Evolutionary conservation across 2,797 vertebrate genomes (phyloP).

Genomic region (Trachops cirrhosus): DNA sequence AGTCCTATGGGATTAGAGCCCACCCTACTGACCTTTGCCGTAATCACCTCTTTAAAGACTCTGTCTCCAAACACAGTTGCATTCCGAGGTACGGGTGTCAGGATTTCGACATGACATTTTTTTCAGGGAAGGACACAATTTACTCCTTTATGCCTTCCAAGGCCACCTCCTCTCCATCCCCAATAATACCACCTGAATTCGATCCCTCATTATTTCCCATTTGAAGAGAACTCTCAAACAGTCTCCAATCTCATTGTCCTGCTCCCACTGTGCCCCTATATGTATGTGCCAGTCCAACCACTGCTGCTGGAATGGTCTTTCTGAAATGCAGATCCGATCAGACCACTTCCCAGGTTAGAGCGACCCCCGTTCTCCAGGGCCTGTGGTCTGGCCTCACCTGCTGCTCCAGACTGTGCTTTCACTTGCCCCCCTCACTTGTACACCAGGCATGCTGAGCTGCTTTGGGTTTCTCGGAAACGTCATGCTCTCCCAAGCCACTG

Average conservation of each 20-base stretch:
- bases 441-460: neutral
- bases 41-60: neutral
- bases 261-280: neutral
- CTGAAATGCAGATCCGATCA: neutral
- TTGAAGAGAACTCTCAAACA: neutral
- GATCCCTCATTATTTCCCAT: neutral
- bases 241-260: neutral
- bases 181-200: neutral
- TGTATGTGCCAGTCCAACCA: neutral
- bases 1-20: neutral
- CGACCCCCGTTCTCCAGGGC: neutral
- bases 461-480: neutral
- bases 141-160: neutral
- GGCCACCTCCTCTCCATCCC: neutral
- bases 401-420: neutral
- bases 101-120: neutral
- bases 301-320: neutral
- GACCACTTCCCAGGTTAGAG: neutral
- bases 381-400: neutral
- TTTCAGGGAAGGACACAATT: neutral
- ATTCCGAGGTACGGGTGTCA: neutral
- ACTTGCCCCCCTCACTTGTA: neutral
- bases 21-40: neutral
- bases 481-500: neutral
- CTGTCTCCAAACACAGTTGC: neutral